Percentiles rank a stretch among this genome's conserved stretches.
Evolutionary conservation across 2,888 invertebrate species (phyloP).

Genomic region (Lasioglossum malachurum): DNA sequence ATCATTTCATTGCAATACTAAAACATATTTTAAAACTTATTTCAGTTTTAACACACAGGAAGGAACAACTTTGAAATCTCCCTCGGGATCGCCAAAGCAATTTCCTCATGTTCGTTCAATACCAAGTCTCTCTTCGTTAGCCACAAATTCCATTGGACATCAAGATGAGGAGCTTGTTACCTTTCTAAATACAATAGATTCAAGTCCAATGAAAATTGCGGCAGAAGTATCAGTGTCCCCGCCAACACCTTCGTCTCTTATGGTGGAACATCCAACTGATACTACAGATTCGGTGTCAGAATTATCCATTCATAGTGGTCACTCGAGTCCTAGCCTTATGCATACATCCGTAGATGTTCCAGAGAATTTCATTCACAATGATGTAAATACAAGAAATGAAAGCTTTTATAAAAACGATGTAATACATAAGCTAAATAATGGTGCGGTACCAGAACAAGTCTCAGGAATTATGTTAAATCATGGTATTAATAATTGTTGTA

Average conservation of each 20-base stretch:
- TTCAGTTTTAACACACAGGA: conserved; percentile 39
- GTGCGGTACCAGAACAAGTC: conserved; percentile 70
- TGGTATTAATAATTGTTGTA: conserved; percentile 37
- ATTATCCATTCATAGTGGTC: conserved; percentile 72
- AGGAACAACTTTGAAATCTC: conserved; percentile 22
- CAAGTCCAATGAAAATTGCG: conserved; percentile 66
- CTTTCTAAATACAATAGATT: conserved; percentile 72
- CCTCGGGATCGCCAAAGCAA: conserved; percentile 42
- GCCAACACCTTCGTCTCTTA: conserved; percentile 73
- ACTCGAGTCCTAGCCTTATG: conserved; percentile 71
- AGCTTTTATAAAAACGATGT: conserved; percentile 44
- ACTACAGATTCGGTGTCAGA: conserved; percentile 77
- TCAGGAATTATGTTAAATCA: conserved; percentile 83
- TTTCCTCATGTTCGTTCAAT: conserved; percentile 43
- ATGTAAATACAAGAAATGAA: conserved; percentile 47
- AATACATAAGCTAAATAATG: conserved; percentile 24
- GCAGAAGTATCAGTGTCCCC: conserved; percentile 58
- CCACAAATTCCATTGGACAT: conserved; percentile 37
- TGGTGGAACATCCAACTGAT: conserved; percentile 75
- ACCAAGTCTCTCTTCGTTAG: conserved; percentile 51
- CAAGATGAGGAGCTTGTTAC: conserved; percentile 75
- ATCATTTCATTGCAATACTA: not conserved
- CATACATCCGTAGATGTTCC: conserved; percentile 71
- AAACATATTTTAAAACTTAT: conserved; percentile 19
- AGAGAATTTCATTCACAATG: conserved; percentile 53